Evolutionary conservation across 1,140 invertebrate species (phyloP).

Genomic region (Capitella teleta): DNA sequence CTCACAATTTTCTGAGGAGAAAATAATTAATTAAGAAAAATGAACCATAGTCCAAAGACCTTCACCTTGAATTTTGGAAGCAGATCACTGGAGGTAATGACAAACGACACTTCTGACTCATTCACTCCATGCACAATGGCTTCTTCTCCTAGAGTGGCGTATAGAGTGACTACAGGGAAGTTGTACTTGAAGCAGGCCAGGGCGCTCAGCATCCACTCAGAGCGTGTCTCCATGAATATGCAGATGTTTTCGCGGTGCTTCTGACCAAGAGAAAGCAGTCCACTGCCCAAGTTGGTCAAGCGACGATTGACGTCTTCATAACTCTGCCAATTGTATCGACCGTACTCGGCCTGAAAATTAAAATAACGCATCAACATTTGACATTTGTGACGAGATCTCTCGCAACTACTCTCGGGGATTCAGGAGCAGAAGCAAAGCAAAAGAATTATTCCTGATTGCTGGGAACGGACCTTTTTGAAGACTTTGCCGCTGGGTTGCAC

Average conservation of each 20-base stretch:
- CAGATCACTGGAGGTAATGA: conserved; percentile 79
- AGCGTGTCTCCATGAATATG: conserved; percentile 92
- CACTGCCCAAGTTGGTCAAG: conserved; percentile 59
- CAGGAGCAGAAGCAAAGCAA: neutral
- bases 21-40: neutral
- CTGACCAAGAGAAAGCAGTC: conserved; percentile 44
- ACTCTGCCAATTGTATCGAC: conserved; percentile 78
- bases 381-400: neutral
- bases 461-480: conserved; percentile 69
- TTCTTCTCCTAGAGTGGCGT: conserved; percentile 91
- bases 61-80: conserved; percentile 70
- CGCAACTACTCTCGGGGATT: neutral
- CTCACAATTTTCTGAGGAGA: conserved; percentile 14
- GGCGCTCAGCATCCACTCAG: conserved; percentile 92
- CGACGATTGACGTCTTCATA: conserved; percentile 66
- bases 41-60: neutral
- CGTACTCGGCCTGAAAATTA: conserved; percentile 9
- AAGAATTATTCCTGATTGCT: neutral
- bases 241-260: conserved; percentile 61
- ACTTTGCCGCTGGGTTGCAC: conserved; percentile 81
- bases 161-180: conserved; percentile 87
- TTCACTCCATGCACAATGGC: conserved; percentile 90
- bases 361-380: neutral
- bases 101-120: conserved; percentile 81
- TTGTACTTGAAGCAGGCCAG: conserved; percentile 88